These are phyloP conservation scores for Sphecodes monilicornis DNA, from an alignment of 2,888 invertebrate species.

Conservation along the genomic window DNA sequence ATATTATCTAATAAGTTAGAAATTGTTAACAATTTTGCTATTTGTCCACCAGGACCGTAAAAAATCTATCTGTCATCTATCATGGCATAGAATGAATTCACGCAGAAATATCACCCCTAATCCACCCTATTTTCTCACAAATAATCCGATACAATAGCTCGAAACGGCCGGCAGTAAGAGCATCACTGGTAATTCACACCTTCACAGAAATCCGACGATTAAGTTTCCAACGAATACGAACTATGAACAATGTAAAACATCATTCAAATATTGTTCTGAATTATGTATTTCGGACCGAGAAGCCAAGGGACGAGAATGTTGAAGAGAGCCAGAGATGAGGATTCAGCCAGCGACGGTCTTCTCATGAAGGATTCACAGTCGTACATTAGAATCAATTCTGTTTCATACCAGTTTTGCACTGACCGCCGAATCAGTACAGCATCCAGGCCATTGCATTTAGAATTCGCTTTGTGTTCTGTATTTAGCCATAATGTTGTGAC, in stretches of 20 bases:
- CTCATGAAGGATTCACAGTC: not conserved
- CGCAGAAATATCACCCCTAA: not conserved
- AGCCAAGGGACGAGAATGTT: not conserved
- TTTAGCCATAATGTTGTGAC: not conserved
- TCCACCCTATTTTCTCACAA: not conserved
- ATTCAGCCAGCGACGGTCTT: not conserved
- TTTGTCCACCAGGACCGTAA: not conserved
- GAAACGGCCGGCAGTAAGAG: not conserved
- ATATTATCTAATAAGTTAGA: not conserved
- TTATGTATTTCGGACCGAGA: not conserved
- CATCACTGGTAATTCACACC: not conserved
- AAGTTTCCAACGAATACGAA: not conserved
- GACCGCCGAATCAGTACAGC: not conserved
- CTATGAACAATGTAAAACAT: not conserved
- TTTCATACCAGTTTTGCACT: not conserved
- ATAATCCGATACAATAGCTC: not conserved
- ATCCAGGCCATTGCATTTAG: not conserved
- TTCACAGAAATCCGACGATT: not conserved
- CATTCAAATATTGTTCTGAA: not conserved
- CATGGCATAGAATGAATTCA: too few relatives aligned
- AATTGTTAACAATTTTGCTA: not conserved
- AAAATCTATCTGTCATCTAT: too few relatives aligned
- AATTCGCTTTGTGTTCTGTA: not conserved
- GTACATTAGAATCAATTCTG: not conserved
- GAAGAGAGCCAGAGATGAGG: not conserved